Percentiles rank a stretch among this genome's conserved stretches.
Conservation (phyloP, 2,888 invertebrate species). For the Metopia argyrocephala region DNA sequence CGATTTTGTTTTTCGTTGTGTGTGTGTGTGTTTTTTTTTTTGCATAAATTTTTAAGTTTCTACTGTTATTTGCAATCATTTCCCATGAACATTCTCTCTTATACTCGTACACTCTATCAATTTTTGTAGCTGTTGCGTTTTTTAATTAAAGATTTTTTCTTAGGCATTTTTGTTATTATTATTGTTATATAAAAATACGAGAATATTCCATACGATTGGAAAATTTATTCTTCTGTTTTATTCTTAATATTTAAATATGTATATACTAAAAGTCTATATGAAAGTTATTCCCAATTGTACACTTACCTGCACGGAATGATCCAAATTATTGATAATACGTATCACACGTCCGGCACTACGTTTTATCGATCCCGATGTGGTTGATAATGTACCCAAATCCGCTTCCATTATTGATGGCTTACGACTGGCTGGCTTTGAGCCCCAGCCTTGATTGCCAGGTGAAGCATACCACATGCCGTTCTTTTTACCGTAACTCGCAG, state of each 20-base stretch:
- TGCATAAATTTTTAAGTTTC: not conserved
- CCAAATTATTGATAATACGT: conserved; percentile 95
- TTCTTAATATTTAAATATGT: not conserved
- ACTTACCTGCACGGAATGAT: conserved; percentile 91
- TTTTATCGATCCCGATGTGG: conserved; percentile 82
- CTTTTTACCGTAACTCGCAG: conserved; percentile 94
- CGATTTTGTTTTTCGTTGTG: not conserved
- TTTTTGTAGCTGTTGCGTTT: conserved; percentile 45
- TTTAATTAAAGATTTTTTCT: conserved; percentile 23
- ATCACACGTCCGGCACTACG: conserved; percentile 92
- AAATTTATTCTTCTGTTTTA: not conserved
- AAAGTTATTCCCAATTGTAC: conserved; percentile 52
- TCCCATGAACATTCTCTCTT: conserved; percentile 43
- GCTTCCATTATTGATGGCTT: conserved; percentile 92
- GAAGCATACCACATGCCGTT: conserved; percentile 92
- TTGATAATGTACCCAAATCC: conserved; percentile 83
- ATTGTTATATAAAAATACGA: too few species aligned
- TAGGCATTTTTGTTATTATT: not conserved
- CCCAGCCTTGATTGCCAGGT: conserved; percentile 80
- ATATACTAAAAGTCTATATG: too few species aligned
- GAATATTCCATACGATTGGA: not conserved
- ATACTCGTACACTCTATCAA: conserved; percentile 28
- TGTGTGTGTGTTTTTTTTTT: not conserved
- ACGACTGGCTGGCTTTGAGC: conserved; percentile 86
- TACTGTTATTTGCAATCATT: conserved; percentile 43